Evolutionary conservation across 2,113 vertebrate species (phyloP).

Genomic region (Oncorhynchus masou): DNA sequence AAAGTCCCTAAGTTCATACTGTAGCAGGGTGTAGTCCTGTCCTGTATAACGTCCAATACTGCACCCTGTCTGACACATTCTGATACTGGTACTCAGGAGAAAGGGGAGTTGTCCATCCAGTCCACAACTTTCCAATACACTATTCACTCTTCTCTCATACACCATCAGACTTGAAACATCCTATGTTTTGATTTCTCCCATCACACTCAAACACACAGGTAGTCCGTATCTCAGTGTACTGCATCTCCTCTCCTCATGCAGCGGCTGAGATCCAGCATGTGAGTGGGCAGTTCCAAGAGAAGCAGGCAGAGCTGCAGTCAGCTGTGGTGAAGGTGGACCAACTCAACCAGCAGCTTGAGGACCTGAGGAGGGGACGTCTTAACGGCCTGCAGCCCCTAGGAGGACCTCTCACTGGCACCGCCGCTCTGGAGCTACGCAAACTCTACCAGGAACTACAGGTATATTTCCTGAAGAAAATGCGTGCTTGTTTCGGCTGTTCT

Average conservation of each 20-base stretch:
- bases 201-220: too few relatives aligned
- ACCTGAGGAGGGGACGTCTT: constrained; percentile 88
- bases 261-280: constrained; percentile 96
- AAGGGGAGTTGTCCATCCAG: not conserved
- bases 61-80: not conserved
- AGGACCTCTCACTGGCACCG: constrained; percentile 73
- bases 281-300: constrained; percentile 94
- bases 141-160: not conserved
- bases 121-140: too few relatives aligned
- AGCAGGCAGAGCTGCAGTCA: constrained; percentile 92
- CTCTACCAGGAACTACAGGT: constrained; percentile 97
- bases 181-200: not conserved
- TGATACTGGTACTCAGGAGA: not conserved
- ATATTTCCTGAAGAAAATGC: too few relatives aligned
- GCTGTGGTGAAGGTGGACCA: constrained; percentile 94
- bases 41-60: not conserved
- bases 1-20: not conserved
- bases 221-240: too few relatives aligned
- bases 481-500: too few relatives aligned
- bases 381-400: constrained; percentile 79
- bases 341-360: constrained; percentile 93
- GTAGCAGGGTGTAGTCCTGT: not conserved
- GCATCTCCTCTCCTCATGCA: constrained; percentile 37
- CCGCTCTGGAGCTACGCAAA: constrained; percentile 90
- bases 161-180: not conserved